Base-by-base conservation (phyloP, 1,140 invertebrate species). In the Hypsibius dujardini region DNA sequence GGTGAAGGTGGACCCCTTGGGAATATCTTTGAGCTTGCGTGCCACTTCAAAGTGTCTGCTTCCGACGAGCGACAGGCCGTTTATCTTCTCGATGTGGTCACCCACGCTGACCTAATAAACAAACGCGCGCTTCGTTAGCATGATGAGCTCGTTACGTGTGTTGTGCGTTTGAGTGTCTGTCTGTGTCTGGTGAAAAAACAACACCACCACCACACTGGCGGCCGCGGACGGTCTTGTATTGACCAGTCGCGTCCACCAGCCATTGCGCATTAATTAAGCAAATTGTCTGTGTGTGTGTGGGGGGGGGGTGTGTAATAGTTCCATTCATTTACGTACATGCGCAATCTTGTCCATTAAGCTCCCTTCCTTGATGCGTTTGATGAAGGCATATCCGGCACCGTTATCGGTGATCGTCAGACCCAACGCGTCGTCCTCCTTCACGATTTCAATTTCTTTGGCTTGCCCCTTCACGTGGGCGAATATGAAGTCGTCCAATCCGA, bases 321-420 rank as follows among this genome's bases (percentile, higher is more conserved):
- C n/a, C n/a, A 56, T 56, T n/a, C 50, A 56, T 56, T 7, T 42
- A 67, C 7, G 62, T 67, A 14, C 42, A 75, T 89, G 88, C 76
- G 86, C 85, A 76, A 90, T 86, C 75, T 82, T 84, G 76, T 91
- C 86, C 75, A 95, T 91, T 73, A 95, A 85, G 73, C 91, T 95
- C 3, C 87, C 88, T 77, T 93, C 90, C 79, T 92, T 94, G 75
- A 98, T 96, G 73, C 92, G 83, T 79, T 98, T 98, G 72, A 98
- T 96, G 79, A 98, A 98, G 7, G 92, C 89, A 79, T 90, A 94
- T 50, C 94, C 94, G 46, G 90, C 89, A 1, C 93, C 93, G 80
- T 98, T 98, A 78, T 98, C 95, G 2, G 94, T 96, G 67, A 98
- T 95, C 1, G 95, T 98, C 46, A 98, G 82, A 1, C 95, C 95